Evolutionary conservation across 2,888 invertebrate species (phyloP).

Genomic region (Nemotelus nigrinus): DNA sequence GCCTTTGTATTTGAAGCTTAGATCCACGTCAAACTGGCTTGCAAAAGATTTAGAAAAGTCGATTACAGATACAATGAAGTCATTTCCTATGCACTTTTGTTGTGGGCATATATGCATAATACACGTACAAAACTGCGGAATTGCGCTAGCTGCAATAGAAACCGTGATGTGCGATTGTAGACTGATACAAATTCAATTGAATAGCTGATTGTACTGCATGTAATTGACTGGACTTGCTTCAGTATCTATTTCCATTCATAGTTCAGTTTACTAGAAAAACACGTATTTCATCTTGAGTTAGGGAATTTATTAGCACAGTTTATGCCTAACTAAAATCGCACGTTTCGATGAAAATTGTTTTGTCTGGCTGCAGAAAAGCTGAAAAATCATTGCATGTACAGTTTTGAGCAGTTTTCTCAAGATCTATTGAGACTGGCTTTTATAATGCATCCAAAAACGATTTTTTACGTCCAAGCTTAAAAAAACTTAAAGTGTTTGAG

Average conservation of each 20-base stretch:
- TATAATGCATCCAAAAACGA: too few relatives aligned
- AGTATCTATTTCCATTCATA: conserved; percentile 13
- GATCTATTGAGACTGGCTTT: too few relatives aligned
- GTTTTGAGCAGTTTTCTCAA: too few relatives aligned
- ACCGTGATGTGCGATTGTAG: neutral
- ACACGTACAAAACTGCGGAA: neutral
- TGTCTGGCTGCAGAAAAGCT: too few relatives aligned
- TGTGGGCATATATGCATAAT: neutral
- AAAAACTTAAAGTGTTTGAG: too few relatives aligned
- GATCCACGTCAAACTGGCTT: too few relatives aligned
- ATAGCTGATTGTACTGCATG: neutral
- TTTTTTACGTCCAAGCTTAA: too few relatives aligned
- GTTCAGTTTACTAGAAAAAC: neutral
- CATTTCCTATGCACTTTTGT: conserved; percentile 13
- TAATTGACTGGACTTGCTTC: neutral
- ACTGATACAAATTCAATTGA: neutral
- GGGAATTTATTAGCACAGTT: too few relatives aligned
- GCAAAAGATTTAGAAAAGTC: neutral
- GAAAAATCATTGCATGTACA: too few relatives aligned
- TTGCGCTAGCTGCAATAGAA: neutral
- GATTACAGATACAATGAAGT: conserved; percentile 7
- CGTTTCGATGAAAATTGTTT: too few relatives aligned
- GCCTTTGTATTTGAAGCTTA: too few relatives aligned
- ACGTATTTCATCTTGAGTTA: neutral
- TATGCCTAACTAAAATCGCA: too few relatives aligned